These are phyloP conservation scores for Anoplius nigerrimus DNA, from an alignment of 2,888 invertebrate species.

Conservation along the genomic window DNA sequence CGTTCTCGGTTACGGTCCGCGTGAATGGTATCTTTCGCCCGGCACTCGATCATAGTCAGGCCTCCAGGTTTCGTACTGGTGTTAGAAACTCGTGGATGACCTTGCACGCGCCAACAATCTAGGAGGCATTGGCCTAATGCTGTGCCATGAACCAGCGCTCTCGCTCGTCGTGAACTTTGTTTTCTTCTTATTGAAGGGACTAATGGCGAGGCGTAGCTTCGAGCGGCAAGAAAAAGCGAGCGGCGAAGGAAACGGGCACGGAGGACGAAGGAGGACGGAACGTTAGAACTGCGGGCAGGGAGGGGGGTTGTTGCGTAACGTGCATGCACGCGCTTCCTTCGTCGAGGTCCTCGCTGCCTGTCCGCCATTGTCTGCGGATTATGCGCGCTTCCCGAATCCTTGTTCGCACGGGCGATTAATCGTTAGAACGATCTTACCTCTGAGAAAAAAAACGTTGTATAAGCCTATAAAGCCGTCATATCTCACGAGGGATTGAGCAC, in stretches of 20 bases:
- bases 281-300: background rate
- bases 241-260: no score
- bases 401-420: no score
- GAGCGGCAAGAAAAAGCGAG: constrained; percentile 11
- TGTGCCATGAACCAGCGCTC: constrained; percentile 33
- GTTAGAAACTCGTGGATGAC: constrained; percentile 39
- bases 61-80: background rate
- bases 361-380: no score
- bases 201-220: constrained; percentile 24
- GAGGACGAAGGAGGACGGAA: constrained; percentile 14
- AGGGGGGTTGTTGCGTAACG: constrained; percentile 33
- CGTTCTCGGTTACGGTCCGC: constrained; percentile 8
- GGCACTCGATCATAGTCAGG: constrained; percentile 37
- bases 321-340: constrained; percentile 24
- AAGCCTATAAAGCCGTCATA: no score
- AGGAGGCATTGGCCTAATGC: constrained; percentile 63
- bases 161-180: constrained; percentile 35
- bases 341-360: no score
- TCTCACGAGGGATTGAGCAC: no score
- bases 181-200: constrained; percentile 30
- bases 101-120: constrained; percentile 61
- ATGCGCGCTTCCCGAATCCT: no score
- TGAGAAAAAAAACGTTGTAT: no score
- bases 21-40: constrained; percentile 31
- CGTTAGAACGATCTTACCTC: no score